Base-by-base conservation (phyloP, 2,888 invertebrate species). In the Drosophila sordidula region DNA sequence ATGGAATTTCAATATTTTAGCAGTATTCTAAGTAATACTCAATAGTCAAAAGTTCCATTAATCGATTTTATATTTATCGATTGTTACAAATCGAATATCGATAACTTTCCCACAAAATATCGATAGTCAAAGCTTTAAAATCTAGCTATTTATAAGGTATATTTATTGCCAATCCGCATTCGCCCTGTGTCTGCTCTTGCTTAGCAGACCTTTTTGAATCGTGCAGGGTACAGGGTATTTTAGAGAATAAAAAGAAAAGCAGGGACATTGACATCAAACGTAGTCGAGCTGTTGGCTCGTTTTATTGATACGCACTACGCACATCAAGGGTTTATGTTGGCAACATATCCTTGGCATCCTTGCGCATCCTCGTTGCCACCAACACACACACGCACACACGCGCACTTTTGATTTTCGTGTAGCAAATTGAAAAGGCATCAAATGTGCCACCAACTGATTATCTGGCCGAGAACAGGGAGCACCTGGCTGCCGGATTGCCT, bases 241-340 rank as follows among this genome's bases (percentile, higher is more conserved):
- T 34, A 12, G 26, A 32, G 8, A 47, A 4, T 6, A 4, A 32
- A 9, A 47, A 34, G 26, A 49, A 71, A 58, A 52, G 41, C 72
- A 61, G 50, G 63, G 75, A 68, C 84, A 78, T 68, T 70, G 79
- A 85, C 88, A 88, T 88, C 88, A 82, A 82, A 85, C 79, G 86
- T 61, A 62, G 63, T 38, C 42, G 41, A 25, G 41, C 36, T 46
- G 22, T 22, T 51, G 29, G 52, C 47, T 73, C 55, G 34, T 78
- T 75, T 75, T 78, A 78, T 75, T 75, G 78, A 73, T 75, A 73
- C 75, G 74, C 75, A 59, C 78, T 64, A 68, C 74, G 63, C 74
- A 73, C 68, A 57, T 73, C 67, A 78, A 73, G 74, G 68, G 78
- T 74, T 78, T 73, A 67, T 78, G 62, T 57, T 46, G 45, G 55